phyloP scores from a whole-genome alignment of 2,113 vertebrate species.

The Gyps fulvus region DNA sequence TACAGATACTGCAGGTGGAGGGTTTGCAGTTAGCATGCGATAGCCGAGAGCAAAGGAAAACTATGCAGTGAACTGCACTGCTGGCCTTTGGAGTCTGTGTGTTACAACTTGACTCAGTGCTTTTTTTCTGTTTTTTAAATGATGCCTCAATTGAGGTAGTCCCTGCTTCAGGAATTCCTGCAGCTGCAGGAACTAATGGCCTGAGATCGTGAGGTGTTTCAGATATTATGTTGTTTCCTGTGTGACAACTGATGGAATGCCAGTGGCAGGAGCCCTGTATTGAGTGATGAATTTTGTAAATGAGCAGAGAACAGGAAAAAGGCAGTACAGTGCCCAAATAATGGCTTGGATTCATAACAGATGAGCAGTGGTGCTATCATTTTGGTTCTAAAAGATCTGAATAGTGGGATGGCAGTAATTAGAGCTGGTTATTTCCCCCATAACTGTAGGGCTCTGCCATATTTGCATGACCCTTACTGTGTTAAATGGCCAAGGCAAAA shows the following conservation, averaged over 20 bases:
- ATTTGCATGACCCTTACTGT: not conserved
- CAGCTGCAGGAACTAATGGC: not conserved
- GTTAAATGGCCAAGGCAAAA: not conserved
- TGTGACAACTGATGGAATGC: not conserved
- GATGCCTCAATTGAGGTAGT: not conserved
- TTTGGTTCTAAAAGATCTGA: not conserved
- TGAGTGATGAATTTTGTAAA: not conserved
- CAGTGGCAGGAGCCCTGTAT: not conserved
- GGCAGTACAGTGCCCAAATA: not conserved
- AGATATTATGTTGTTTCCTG: not conserved
- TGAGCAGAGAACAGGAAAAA: not conserved
- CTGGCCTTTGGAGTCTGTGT: not conserved
- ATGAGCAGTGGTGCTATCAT: not conserved
- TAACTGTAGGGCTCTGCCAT: not conserved
- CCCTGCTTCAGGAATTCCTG: not conserved
- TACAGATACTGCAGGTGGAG: not conserved
- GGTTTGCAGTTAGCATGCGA: not conserved
- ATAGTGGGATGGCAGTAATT: not conserved
- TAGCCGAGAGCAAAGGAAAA: not conserved
- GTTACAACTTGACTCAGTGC: not conserved
- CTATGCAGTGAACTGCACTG: not conserved
- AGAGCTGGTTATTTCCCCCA: not conserved
- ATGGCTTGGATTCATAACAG: not conserved
- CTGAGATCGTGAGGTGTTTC: not conserved
- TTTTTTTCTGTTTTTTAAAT: not conserved